phyloP scores from a whole-genome alignment of 2,888 invertebrate species.

The Amaurobius ferox region DNA sequence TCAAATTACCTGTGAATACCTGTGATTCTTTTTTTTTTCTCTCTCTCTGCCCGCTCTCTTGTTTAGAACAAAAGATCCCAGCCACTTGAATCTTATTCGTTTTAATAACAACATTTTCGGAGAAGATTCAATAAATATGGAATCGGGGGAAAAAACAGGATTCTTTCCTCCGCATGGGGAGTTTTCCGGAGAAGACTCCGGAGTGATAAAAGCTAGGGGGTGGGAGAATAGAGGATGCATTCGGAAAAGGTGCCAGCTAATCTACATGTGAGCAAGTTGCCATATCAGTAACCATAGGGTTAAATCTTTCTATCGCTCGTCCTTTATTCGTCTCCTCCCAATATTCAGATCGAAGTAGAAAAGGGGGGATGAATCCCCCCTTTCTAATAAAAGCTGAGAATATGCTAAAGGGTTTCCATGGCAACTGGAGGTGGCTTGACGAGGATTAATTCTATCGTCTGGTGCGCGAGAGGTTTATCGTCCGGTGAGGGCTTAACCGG shows the following conservation, averaged over 20 bases:
- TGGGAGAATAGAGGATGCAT: neutral
- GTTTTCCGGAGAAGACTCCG: neutral
- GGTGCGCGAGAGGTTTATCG: conserved; percentile 60
- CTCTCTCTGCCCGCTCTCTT: neutral
- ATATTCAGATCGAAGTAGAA: conserved; percentile 19
- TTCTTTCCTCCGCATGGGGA: conserved; percentile 2
- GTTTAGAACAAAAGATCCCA: conserved; percentile 38
- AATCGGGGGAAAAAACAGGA: neutral
- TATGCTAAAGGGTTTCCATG: conserved; percentile 50
- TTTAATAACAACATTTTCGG: conserved; percentile 31
- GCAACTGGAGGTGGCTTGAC: conserved; percentile 67
- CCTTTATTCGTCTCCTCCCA: conserved; percentile 15
- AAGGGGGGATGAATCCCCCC: neutral
- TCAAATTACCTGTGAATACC: neutral
- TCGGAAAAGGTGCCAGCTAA: conserved; percentile 39
- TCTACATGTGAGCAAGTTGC: conserved; percentile 52
- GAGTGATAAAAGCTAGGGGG: conserved; percentile 10
- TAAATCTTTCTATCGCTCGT: conserved; percentile 11
- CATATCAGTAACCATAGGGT: conserved; percentile 64
- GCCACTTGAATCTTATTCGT: conserved; percentile 21
- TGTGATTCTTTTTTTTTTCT: neutral
- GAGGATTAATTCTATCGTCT: conserved; percentile 71
- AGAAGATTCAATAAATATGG: neutral
- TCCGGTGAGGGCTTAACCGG: conserved; percentile 45
- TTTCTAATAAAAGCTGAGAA: conserved; percentile 53